Evolutionary conservation across 2,888 invertebrate species (phyloP).

Genomic region (Kryphioiulus occultus): DNA sequence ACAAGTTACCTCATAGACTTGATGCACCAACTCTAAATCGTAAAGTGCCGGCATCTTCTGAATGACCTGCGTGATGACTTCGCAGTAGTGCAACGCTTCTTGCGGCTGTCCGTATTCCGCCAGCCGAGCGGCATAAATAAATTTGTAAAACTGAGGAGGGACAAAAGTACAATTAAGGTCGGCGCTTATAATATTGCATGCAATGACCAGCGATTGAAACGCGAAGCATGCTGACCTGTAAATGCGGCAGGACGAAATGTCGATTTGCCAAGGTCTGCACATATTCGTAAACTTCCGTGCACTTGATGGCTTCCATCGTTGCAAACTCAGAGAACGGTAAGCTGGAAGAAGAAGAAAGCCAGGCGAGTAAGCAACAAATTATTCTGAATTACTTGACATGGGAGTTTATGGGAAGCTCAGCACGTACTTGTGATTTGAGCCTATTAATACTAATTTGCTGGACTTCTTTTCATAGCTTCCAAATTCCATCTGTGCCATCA

Average conservation of each 20-base stretch:
- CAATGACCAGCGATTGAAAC: slow-evolving; percentile 37
- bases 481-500: slow-evolving; percentile 79
- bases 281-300: slow-evolving; percentile 95
- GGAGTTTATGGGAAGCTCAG: neutral
- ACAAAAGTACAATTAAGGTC: neutral
- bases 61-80: slow-evolving; percentile 77
- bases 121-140: slow-evolving; percentile 78
- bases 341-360: slow-evolving; percentile 49
- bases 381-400: neutral
- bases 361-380: neutral
- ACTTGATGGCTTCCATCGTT: slow-evolving; percentile 84
- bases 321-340: slow-evolving; percentile 69
- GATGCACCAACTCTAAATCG: slow-evolving; percentile 56
- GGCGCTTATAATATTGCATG: neutral
- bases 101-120: slow-evolving; percentile 79
- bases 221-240: slow-evolving; percentile 69
- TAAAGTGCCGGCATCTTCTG: slow-evolving; percentile 65
- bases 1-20: slow-evolving; percentile 62
- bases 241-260: slow-evolving; percentile 74
- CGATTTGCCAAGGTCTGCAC: slow-evolving; percentile 81
- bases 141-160: slow-evolving; percentile 78
- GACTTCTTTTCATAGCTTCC: slow-evolving; percentile 66
- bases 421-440: slow-evolving; percentile 69
- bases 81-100: slow-evolving; percentile 83
- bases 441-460: slow-evolving; percentile 80